These are phyloP conservation scores for Auanema sp. DNA, from an alignment of 2,888 invertebrate genomes.

Conservation along the genomic window DNA sequence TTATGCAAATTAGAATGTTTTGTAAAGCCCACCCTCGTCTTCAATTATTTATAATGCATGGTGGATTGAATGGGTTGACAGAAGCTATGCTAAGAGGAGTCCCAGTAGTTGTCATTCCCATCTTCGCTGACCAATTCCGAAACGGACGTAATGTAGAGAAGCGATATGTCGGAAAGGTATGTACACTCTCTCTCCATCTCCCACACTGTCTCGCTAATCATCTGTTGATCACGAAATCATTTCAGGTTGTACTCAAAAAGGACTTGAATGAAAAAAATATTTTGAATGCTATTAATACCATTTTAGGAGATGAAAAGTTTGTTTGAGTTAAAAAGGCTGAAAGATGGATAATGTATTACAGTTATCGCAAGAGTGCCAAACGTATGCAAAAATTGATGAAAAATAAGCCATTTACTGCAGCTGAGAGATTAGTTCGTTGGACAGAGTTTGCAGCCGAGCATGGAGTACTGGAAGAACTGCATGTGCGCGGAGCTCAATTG, in stretches of 20 bases:
- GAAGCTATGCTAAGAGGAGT: slow-evolving; percentile 56
- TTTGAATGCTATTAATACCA: slow-evolving; percentile 24
- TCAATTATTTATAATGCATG: slow-evolving; percentile 58
- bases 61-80: slow-evolving; percentile 57
- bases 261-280: slow-evolving; percentile 36
- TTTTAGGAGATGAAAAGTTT: slow-evolving; percentile 33
- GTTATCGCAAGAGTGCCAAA: slow-evolving; percentile 36
- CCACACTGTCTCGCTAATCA: neutral
- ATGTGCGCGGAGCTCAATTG: slow-evolving; percentile 40
- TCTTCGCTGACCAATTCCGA: slow-evolving; percentile 61
- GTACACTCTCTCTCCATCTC: neutral
- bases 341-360: slow-evolving; percentile 15
- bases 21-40: slow-evolving; percentile 47
- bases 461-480: slow-evolving; percentile 44
- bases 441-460: slow-evolving; percentile 43
- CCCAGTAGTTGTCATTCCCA: slow-evolving; percentile 55
- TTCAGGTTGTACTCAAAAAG: slow-evolving; percentile 29
- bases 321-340: neutral
- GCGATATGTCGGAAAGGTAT: slow-evolving; percentile 48
- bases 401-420: slow-evolving; percentile 43
- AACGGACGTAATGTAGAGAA: slow-evolving; percentile 59
- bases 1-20: neutral
- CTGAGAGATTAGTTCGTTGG: slow-evolving; percentile 44
- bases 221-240: neutral
- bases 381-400: slow-evolving; percentile 37